Conservation (phyloP, 1,140 invertebrate genomes). For the Ephestia elutella region DNA sequence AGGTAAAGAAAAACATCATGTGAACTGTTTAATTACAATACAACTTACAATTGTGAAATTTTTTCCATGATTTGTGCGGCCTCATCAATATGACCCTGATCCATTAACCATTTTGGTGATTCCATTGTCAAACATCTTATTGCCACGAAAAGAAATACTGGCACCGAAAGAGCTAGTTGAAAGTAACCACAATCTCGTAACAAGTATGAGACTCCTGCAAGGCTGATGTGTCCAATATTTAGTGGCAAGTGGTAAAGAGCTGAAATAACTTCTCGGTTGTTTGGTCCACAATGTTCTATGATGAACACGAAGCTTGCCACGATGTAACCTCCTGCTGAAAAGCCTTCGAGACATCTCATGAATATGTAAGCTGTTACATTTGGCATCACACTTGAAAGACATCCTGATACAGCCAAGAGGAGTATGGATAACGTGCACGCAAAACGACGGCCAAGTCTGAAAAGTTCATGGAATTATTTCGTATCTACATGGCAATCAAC, state of each 20-base stretch:
- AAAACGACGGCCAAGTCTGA: constrained; percentile 41
- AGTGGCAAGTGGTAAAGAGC: constrained; percentile 45
- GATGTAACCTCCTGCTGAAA: constrained; percentile 44
- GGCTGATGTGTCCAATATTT: constrained; percentile 42
- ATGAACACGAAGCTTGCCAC: constrained; percentile 43
- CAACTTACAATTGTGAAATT: constrained; percentile 50
- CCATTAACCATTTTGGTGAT: constrained; percentile 58
- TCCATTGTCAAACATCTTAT: constrained; percentile 41
- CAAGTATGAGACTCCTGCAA: constrained; percentile 49
- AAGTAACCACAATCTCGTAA: constrained; percentile 44
- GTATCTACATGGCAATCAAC: not conserved
- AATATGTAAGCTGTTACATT: constrained; percentile 27
- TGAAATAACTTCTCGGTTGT: constrained; percentile 41
- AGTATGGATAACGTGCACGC: constrained; percentile 31
- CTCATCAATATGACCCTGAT: constrained; percentile 34
- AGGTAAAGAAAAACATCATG: too few species aligned
- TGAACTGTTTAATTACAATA: too few species aligned
- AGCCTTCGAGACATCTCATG: constrained; percentile 44
- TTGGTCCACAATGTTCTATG: constrained; percentile 40
- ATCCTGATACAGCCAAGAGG: constrained; percentile 32
- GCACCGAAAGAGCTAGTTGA: constrained; percentile 46
- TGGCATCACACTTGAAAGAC: constrained; percentile 38
- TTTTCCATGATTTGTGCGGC: constrained; percentile 40
- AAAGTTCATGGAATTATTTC: constrained; percentile 8
- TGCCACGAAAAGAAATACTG: constrained; percentile 34